Evolutionary conservation across 64 coral and sea anemone species (phyloP).

Genomic region (Actinia tenebrosa): DNA sequence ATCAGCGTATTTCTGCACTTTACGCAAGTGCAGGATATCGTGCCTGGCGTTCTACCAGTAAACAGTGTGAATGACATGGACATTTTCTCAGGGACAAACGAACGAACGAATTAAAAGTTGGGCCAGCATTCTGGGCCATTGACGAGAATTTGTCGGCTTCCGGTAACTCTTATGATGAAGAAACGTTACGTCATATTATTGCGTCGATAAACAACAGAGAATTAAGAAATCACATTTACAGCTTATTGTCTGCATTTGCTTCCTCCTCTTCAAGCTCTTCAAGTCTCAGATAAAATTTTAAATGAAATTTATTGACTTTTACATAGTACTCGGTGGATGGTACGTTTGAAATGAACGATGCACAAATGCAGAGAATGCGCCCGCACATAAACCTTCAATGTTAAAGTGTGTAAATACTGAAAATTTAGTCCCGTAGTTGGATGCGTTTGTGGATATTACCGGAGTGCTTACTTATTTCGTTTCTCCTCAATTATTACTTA

Average conservation of each 20-base stretch:
- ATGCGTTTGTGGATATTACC: background rate
- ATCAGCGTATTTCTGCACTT: conserved; percentile 6
- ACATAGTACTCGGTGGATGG: background rate
- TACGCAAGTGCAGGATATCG: background rate
- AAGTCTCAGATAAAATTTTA: background rate
- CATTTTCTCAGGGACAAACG: background rate
- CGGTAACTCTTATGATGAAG: background rate
- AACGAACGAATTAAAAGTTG: background rate
- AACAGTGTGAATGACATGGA: background rate
- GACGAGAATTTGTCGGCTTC: background rate
- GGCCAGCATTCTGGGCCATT: background rate
- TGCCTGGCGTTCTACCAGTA: background rate
- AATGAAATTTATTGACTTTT: conserved; percentile 4
- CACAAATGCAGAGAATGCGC: background rate
- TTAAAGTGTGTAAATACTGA: background rate
- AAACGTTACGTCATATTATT: no score
- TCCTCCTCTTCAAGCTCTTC: background rate
- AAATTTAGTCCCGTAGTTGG: background rate
- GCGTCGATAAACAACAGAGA: background rate
- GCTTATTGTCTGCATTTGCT: conserved; percentile 4
- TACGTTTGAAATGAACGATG: background rate
- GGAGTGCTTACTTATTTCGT: background rate
- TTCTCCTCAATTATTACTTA: background rate
- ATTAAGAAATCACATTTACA: background rate
- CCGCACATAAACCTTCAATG: background rate